A percentile compares a stretch with the other conserved stretches of the same genome.
Conservation (phyloP, 2,113 vertebrate species). For the Centrocercus urophasianus region DNA sequence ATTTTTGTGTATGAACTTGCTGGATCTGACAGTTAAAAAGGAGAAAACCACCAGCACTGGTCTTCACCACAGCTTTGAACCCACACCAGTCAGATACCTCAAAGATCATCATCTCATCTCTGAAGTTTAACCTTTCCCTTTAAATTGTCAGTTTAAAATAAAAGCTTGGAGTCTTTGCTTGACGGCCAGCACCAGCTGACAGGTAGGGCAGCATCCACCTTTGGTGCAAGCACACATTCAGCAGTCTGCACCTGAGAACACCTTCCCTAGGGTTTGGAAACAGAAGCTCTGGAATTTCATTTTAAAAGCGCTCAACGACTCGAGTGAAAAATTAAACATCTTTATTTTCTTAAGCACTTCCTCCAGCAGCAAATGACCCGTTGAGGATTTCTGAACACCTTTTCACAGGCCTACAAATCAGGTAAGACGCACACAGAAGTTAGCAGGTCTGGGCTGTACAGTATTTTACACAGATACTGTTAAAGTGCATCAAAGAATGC, state of each 20-base stretch:
- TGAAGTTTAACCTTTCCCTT: background rate
- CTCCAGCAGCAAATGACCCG: background rate
- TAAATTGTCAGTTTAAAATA: background rate
- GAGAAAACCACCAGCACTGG: background rate
- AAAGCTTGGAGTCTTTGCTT: background rate
- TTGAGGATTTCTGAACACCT: background rate
- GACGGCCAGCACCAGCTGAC: background rate
- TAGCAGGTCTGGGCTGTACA: background rate
- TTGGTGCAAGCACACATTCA: background rate
- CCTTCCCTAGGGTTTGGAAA: background rate
- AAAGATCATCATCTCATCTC: background rate
- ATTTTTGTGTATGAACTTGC: background rate
- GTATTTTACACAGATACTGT: conserved; percentile 7
- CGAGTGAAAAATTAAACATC: conserved; percentile 19
- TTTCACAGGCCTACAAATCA: background rate
- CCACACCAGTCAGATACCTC: background rate
- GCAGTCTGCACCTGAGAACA: background rate
- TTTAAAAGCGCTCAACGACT: conserved; percentile 13
- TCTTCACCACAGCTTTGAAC: background rate
- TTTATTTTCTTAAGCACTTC: conserved; percentile 7
- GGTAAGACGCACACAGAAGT: background rate
- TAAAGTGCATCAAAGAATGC: conserved; percentile 43
- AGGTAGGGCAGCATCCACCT: background rate
- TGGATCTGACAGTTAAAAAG: background rate
- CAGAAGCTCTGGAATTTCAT: background rate